Conservation (phyloP, 2,888 invertebrate genomes). For the Bellardia pandia region DNA sequence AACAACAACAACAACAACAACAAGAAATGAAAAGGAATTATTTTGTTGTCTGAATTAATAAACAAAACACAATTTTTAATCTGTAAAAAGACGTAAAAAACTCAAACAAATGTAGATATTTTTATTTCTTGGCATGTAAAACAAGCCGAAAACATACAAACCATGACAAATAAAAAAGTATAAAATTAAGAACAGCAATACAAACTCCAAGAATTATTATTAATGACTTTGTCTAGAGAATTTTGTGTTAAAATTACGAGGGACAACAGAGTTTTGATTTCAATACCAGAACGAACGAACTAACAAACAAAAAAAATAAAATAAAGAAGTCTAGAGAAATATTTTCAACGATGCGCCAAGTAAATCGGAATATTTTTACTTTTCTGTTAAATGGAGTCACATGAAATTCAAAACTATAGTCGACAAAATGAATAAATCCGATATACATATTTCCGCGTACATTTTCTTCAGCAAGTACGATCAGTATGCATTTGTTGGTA, state of each 20-base stretch:
- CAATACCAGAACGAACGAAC: slow-evolving; percentile 61
- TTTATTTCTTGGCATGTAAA: slow-evolving; percentile 72
- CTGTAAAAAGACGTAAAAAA: slow-evolving; percentile 18
- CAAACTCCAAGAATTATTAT: slow-evolving; percentile 77
- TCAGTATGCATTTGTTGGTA: slow-evolving; percentile 41
- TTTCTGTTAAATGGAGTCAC: slow-evolving; percentile 22
- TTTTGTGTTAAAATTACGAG: slow-evolving; percentile 78
- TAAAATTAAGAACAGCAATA: slow-evolving; percentile 57
- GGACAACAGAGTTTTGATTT: slow-evolving; percentile 72
- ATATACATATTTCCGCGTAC: neutral
- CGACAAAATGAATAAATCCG: slow-evolving; percentile 25
- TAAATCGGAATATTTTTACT: slow-evolving; percentile 27
- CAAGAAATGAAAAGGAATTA: slow-evolving; percentile 17
- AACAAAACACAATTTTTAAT: slow-evolving; percentile 62
- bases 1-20: neutral
- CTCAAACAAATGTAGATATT: slow-evolving; percentile 64
- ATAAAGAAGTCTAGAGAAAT: slow-evolving; percentile 4
- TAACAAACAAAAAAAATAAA: slow-evolving; percentile 17
- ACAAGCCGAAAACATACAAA: slow-evolving; percentile 70
- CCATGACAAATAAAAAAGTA: slow-evolving; percentile 53
- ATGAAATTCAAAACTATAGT: slow-evolving; percentile 59
- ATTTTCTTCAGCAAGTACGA: neutral
- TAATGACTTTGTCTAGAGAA: slow-evolving; percentile 80
- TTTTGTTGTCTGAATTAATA: slow-evolving; percentile 44
- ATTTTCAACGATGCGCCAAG: slow-evolving; percentile 47